phyloP scores from a whole-genome alignment of 1,140 invertebrate species.

The Agrilus planipennis region DNA sequence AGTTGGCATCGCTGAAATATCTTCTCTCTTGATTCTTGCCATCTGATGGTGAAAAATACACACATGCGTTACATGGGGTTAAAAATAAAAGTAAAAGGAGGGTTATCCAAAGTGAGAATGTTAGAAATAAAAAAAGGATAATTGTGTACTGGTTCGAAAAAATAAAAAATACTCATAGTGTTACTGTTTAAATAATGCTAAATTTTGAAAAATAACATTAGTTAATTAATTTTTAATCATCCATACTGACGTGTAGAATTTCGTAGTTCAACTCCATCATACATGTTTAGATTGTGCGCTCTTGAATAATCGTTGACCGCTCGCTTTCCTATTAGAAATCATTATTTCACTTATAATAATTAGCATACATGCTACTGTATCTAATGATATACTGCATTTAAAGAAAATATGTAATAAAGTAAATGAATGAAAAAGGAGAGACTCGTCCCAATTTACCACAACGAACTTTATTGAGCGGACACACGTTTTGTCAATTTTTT shows the following conservation, averaged over 20 bases:
- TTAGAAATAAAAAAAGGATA: conserved; percentile 10
- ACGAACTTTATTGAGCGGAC: no score
- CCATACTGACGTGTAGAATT: conserved; percentile 59
- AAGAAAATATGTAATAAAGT: no score
- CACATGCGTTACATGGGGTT: conserved; percentile 18
- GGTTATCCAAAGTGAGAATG: conserved; percentile 4
- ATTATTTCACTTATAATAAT: no score
- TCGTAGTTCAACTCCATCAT: conserved; percentile 52
- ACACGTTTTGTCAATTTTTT: no score
- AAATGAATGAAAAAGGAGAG: no score
- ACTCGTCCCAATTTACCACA: no score
- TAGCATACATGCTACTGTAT: no score
- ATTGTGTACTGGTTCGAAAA: no score
- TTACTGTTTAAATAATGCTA: no score
- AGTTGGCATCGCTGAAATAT: conserved; percentile 22
- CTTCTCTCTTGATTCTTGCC: conserved; percentile 32
- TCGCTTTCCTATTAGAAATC: conserved; percentile 34
- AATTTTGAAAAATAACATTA: no score
- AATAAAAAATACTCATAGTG: no score
- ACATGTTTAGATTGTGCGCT: conserved; percentile 56
- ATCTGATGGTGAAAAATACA: conserved; percentile 24
- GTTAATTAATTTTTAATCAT: conserved; percentile 48
- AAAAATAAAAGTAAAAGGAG: conserved; percentile 4
- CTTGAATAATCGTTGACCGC: conserved; percentile 53
- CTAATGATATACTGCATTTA: no score